Evolutionary conservation across 2,888 invertebrate species (phyloP), one percentile per base, ranked within the genome.

Genomic region (Oscheius sp.): DNA sequence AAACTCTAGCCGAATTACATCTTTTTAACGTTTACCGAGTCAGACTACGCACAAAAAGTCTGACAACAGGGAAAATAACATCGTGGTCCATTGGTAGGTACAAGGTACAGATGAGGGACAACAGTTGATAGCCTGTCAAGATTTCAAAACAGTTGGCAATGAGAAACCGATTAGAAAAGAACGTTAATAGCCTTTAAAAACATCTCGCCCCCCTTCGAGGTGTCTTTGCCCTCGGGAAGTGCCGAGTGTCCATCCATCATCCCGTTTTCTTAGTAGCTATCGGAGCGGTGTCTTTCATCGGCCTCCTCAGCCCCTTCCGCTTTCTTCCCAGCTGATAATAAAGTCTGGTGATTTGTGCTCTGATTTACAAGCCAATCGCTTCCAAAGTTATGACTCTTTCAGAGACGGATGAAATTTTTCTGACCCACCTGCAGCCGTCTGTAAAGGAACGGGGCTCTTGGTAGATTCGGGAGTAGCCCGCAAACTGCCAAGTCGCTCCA

Each of bases 401-500:
- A 21, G 21, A 21, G 21, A 21, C 21, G 21, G 21, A 29, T 58
- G 21, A 32, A 5, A 58, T 58, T 58, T 32, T 10, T 11, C 2
- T 2, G 42, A 55, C 50, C 53, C 48, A 82, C 83, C 82, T 79
- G 83, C 87, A 87, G 58, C 83, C 79, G 74, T 86, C 87, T 7
- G 85, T 86, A 70, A 87, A 87, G 2, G 84, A 75, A 2, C 81
- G 66, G 0, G 87, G 87, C 74, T 86, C 86, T 75, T 83, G 79
- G 75, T 87, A 87, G 33, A 87, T 85, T 51, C 83, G 73, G 11
- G 85, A 84, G 73, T 87, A 87, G 4, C 86, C 86, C 5, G 85
- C 82, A 71, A 86, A 87, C 53, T 86, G 82, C 87, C 87, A 87
- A 58, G 85, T 86, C 21, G 82, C 82, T 37, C 86, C 87, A 70